Conservation (phyloP, 2,113 vertebrate genomes). For the Mesocricetus auratus region DNA sequence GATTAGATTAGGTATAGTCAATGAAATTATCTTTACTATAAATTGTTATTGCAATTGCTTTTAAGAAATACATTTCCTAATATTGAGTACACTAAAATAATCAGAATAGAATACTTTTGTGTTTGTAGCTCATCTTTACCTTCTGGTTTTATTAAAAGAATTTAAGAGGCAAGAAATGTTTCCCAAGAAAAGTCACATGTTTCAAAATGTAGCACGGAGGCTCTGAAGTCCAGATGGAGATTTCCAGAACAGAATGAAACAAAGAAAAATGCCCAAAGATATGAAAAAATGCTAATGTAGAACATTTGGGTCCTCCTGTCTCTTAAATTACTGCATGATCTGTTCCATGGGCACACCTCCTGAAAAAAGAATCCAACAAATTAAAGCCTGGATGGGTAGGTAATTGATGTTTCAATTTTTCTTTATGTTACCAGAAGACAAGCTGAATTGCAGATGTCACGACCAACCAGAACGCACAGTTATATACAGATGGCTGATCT, state of each 20-base stretch:
- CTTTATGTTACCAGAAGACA: background rate
- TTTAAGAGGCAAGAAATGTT: background rate
- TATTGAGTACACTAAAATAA: background rate
- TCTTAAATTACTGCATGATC: background rate
- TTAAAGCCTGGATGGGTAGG: background rate
- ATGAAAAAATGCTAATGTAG: background rate
- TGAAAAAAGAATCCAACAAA: conserved; percentile 17
- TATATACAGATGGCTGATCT: background rate
- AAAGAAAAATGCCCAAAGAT: conserved; percentile 38
- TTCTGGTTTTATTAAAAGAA: background rate
- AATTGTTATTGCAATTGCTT: background rate
- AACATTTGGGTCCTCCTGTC: background rate
- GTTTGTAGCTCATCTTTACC: background rate
- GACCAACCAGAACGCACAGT: background rate
- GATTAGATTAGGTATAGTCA: background rate
- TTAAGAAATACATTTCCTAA: background rate
- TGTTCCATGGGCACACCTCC: background rate
- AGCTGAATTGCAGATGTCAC: background rate
- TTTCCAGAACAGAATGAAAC: conserved; percentile 25
- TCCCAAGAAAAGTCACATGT: background rate
- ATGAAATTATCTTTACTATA: background rate
- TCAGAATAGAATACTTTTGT: background rate
- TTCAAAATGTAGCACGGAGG: background rate
- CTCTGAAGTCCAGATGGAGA: background rate
- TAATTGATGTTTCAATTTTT: conserved; percentile 59